A percentile compares a stretch with the other conserved stretches of the same genome.
These are phyloP conservation scores for Malacosoma neustria DNA, from an alignment of 2,888 invertebrate genomes.

Conservation along the genomic window DNA sequence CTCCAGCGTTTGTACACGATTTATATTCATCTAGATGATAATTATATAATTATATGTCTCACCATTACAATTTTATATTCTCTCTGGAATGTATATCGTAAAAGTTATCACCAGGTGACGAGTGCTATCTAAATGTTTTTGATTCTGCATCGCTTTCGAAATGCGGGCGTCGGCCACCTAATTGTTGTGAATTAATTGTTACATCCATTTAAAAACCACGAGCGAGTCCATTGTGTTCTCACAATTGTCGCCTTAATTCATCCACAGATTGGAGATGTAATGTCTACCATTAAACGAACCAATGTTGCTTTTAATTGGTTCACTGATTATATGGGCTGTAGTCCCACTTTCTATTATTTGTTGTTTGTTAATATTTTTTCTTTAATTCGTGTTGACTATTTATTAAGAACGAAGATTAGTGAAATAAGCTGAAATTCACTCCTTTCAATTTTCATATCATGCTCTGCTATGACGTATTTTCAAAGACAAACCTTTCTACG, in stretches of 20 bases:
- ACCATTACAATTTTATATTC: too few relatives aligned
- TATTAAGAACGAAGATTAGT: too few relatives aligned
- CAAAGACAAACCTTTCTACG: too few relatives aligned
- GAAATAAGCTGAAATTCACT: too few relatives aligned
- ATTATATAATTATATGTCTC: too few relatives aligned
- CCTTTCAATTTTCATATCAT: too few relatives aligned
- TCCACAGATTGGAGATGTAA: constrained; percentile 55
- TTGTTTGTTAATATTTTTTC: not conserved
- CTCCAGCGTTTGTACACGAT: too few relatives aligned
- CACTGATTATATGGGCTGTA: constrained; percentile 35
- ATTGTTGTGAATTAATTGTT: constrained; percentile 74
- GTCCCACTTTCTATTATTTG: not conserved
- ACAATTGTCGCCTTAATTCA: constrained; percentile 57
- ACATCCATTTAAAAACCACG: constrained; percentile 73
- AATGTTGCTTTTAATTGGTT: constrained; percentile 46
- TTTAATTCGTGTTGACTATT: too few relatives aligned
- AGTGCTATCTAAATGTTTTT: constrained; percentile 19
- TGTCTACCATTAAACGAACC: constrained; percentile 45
- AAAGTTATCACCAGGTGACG: too few relatives aligned
- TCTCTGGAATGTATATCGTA: too few relatives aligned
- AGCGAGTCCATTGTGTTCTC: constrained; percentile 45
- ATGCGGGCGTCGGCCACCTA: constrained; percentile 69
- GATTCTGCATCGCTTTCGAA: constrained; percentile 39
- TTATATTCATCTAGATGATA: too few relatives aligned
- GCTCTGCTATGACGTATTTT: too few relatives aligned